A percentile compares a stretch with the other conserved stretches of the same genome.
Conservation (phyloP, 2,113 vertebrate genomes). For the Pan troglodytes region NHGRI_mPanTro3-v2.1_pri NC_072411.2:122903501-122904000, state of each 20-base stretch:
- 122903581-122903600: neutral
- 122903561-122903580: neutral
- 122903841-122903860: neutral
- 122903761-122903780: neutral
- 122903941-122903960: no score
- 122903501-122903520: neutral
- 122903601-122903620: neutral
- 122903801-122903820: neutral
- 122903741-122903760: neutral
- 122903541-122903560: neutral
- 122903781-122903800: neutral
- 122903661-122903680: neutral
- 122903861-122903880: neutral
- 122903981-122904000: neutral
- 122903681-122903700: accelerated
- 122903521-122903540: neutral
- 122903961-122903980: neutral
- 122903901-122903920: no score
- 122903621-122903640: neutral
- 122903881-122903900: neutral
- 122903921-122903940: neutral
- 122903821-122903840: neutral
- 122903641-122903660: neutral
- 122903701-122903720: neutral
- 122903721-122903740: neutral